phyloP scores from a whole-genome alignment of 2,888 invertebrate genomes.

The Chaitophorus viminalis region DNA sequence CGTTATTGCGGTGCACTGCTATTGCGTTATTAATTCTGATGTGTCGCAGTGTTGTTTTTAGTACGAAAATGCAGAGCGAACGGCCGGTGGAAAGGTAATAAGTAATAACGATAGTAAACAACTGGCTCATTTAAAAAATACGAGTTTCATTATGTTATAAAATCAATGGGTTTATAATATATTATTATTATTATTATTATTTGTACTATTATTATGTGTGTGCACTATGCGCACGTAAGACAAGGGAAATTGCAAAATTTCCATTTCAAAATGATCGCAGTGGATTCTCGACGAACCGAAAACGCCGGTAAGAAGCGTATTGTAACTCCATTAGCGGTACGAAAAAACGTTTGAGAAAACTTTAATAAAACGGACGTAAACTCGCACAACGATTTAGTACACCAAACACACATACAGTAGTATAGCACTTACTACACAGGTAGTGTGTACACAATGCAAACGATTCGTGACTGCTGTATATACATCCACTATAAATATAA shows the following conservation, averaged over 20 bases:
- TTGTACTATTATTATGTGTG: too few relatives aligned
- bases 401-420: neutral
- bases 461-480: neutral
- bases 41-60: neutral
- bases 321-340: neutral
- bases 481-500: neutral
- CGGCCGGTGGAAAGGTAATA: neutral
- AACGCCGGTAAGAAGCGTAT: neutral
- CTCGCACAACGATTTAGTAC: neutral
- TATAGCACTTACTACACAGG: too few relatives aligned
- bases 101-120: too few relatives aligned
- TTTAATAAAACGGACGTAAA: neutral
- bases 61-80: conserved; percentile 2
- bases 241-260: conserved; percentile 45
- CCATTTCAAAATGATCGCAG: neutral
- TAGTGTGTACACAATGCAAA: neutral
- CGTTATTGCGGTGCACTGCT: neutral
- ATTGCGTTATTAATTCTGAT: too few relatives aligned
- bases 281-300: neutral
- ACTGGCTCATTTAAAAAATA: too few relatives aligned
- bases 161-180: too few relatives aligned
- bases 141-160: too few relatives aligned
- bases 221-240: neutral
- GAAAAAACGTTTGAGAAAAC: neutral
- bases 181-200: too few relatives aligned